Evolutionary conservation across 2,888 invertebrate genomes (phyloP), one percentile per base, ranked within the genome.

Genomic region (Ernsta delagoae): DNA sequence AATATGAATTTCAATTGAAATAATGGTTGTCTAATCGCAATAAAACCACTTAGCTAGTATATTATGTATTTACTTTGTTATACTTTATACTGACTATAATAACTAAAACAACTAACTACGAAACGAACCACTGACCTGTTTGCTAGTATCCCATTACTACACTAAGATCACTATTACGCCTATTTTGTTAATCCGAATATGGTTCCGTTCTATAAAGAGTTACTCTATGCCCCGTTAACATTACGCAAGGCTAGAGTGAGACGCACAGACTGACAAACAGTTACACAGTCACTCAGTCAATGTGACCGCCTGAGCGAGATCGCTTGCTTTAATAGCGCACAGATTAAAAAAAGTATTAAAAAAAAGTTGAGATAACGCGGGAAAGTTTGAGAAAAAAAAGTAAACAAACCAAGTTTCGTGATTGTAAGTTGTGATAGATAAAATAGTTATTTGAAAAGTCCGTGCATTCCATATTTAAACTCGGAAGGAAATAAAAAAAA

Each of bases 171-270:
- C 11, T 65, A 63, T 6, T 12, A 56, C 59, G 3, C 45, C 45
- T 64, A 65, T 69, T 16, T 34, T 53, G 45, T 65, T 70, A 50
- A 71, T 62, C 70, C 65, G 59, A 73, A 70, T 73, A 63, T 36
- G 66, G 59, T 70, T 80, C 83, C 79, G 82, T 77, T 88, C 87
- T 85, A 84, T 85, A 83, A 36, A 36, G 36, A 7, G 83, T 84
- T 89, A 89, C 89, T 91, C 90, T 90, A 88, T 89, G 89, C 84
- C 83, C 89, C 89, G 90, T 91, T 90, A 90, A 77, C 76, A 86
- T 92, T 92, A 90, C 90, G 90, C 89, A 90, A 91, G 82, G 82
- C 79, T 79, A 83, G 83, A 83, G 83, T 82, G 85, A 80, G 83
- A 84, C 86, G 85, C 78, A 85, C 85, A 79, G 82, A 83, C 87